Evolutionary conservation across 1,140 invertebrate genomes (phyloP).

Genomic region (Pomacea maculata): DNA sequence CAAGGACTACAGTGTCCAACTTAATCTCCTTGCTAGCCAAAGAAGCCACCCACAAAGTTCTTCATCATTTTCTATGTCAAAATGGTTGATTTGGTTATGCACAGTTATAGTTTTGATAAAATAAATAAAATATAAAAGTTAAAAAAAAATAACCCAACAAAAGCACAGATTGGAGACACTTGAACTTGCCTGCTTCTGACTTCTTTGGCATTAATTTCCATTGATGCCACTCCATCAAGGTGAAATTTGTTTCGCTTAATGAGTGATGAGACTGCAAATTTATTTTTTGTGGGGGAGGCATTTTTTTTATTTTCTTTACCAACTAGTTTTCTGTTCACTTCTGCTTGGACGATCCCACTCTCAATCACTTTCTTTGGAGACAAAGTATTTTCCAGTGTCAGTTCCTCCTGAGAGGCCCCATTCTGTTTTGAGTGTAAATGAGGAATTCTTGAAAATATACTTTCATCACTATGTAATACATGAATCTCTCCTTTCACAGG

Average conservation of each 20-base stretch:
- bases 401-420: background rate
- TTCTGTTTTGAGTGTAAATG: background rate
- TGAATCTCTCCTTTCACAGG: background rate
- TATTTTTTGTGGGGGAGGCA: constrained; percentile 7
- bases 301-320: constrained; percentile 5
- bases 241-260: constrained; percentile 19
- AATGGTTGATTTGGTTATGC: too few relatives aligned
- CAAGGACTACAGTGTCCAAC: background rate
- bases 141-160: background rate
- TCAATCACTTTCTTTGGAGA: background rate
- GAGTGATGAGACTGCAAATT: constrained; percentile 22
- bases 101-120: background rate
- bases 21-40: background rate
- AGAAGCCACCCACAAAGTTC: background rate
- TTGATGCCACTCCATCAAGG: constrained; percentile 12
- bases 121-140: background rate
- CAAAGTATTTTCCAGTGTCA: background rate
- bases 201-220: constrained; percentile 8
- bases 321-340: background rate
- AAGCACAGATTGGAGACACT: background rate
- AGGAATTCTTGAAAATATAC: background rate
- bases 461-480: background rate
- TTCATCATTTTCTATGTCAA: too few relatives aligned
- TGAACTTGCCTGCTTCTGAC: constrained; percentile 31
- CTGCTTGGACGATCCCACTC: background rate